Base-by-base conservation (phyloP, 1,140 invertebrate genomes). In the Calycopis cecrops region DNA sequence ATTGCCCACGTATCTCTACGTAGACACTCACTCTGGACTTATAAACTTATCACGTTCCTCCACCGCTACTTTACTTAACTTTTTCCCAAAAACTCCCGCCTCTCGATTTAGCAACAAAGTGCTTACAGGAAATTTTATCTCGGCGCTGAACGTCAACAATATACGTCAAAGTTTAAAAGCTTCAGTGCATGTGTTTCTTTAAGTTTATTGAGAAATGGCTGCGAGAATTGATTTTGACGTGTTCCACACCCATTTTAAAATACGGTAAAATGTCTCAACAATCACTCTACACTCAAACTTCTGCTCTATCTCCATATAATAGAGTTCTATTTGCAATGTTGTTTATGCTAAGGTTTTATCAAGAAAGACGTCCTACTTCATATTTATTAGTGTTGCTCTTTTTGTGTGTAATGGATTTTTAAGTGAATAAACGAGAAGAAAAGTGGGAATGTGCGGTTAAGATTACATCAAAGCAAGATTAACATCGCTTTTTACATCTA, bases 401-500 rank as follows among this genome's bases (percentile, higher is more conserved):
- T 79, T 79, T 79, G 69, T 64, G 68, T 76, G 75, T 83, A 81
- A 84, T 84, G 80, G 78, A 76, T 84, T 84, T 84, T 81, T 81
- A 84, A 84, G 73, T 84, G 80, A 84, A 80, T 81, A 76, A 84
- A 80, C 69, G 79, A 76, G 62, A 68, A 65, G 59, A 70, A 62
- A 62, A 71, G 69, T 66, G 63, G n/a, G 60, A 57, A 62, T 62
- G 59, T 59, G 55, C 55, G 53, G 59, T 58, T 49, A 58, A 55
- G 51, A 65, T 66, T 62, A 58, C 58, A 51, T 55, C 42, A 51
- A 55, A 51, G 49, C 12, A 8, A 44, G 40, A 44, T 44, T 44
- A 44, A 16, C 40, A 16, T 28, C 21, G 21, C 21, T 28, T 28
- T 28, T 28, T 28, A 28, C 21, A 28, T 28, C 21, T 28, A 28